Base-by-base conservation (phyloP, 2,113 vertebrate species). In the Xyliphius kryptos region DNA sequence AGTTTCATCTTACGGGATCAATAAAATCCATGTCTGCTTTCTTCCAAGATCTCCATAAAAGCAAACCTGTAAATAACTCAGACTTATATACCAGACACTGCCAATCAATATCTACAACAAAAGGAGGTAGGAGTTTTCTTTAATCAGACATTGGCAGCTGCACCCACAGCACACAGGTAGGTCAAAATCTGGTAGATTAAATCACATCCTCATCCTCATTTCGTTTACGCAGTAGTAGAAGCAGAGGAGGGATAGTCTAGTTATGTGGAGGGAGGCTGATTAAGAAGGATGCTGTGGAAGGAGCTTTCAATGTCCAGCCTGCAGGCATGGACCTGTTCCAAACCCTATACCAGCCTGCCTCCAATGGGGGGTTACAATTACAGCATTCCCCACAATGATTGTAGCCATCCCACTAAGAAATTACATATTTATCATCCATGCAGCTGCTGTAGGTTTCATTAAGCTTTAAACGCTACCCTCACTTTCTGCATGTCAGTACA, bases 261-360 rank as follows among this genome's bases (percentile, higher is more conserved):
- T n/a, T n/a, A n/a, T n/a, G n/a, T n/a, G n/a, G n/a, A n/a, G n/a
- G n/a, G 19, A 60, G 5, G n/a, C 46, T 61, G 46, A 49, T 49
- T 61, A 49, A 12, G 40, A 14, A 58, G 50, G 38, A 47, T 56
- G 48, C 59, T 67, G 53, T 15, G 55, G 54, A 68, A n/a, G 48
- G 48, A 69, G 66, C 72, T 70, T 59, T 56, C 9, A 54, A 67
- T 70, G 72, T 66, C 61, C 51, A 62, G 77, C 83, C 81, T 77
- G 69, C 59, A 79, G 82, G 75, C 73, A 82, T 86, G 81, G 82
- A 79, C 19, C 63, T 9, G 16, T 56, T 86, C 81, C 83, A 88
- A 80, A 80, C 66, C 68, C 62, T 67, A 74, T 59, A 67, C 49
- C 50, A 76, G 53, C 19, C 63, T 70, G 48, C 67, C 67, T 21